These are phyloP conservation scores for Sebastes diploproa DNA, from an alignment of 2,797 vertebrate species.

Conservation along the genomic window DNA sequence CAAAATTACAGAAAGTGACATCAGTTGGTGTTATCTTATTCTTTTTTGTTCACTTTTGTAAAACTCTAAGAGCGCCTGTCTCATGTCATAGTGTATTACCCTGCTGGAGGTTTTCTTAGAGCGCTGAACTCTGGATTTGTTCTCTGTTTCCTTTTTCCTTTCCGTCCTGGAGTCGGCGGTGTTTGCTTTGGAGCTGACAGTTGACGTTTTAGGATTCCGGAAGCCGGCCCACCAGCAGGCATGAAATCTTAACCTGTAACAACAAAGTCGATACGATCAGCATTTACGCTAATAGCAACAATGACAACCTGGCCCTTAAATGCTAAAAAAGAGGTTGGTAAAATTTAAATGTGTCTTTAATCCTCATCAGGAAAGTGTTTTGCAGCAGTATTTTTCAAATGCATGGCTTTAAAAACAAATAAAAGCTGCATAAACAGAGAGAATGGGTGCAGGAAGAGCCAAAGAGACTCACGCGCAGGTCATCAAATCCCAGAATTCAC, in stretches of 20 bases:
- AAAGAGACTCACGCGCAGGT: slow-evolving; percentile 39
- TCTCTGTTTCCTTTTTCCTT: slow-evolving; percentile 64
- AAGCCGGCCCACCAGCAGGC: slow-evolving; percentile 71
- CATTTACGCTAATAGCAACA: slow-evolving; percentile 46
- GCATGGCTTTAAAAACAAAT: not conserved
- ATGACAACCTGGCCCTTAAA: slow-evolving; percentile 19
- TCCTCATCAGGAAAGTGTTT: slow-evolving; percentile 1
- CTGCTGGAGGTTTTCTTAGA: slow-evolving; percentile 59
- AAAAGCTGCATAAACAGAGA: not conserved
- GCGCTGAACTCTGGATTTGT: slow-evolving; percentile 70
- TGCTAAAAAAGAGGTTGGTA: slow-evolving; percentile 35
- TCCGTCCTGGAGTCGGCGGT: slow-evolving; percentile 57
- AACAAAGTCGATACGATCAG: slow-evolving; percentile 65
- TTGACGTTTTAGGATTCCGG: slow-evolving; percentile 70
- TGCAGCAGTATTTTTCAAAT: not conserved
- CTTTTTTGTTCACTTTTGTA: slow-evolving; percentile 49
- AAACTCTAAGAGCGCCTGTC: slow-evolving; percentile 63
- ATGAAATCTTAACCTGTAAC: slow-evolving; percentile 79
- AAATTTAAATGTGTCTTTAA: slow-evolving; percentile 38
- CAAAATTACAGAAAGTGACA: slow-evolving; percentile 85
- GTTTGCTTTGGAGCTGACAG: slow-evolving; percentile 79
- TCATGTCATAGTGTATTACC: slow-evolving; percentile 70
- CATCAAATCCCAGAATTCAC: slow-evolving; percentile 51
- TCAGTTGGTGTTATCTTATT: slow-evolving; percentile 57
- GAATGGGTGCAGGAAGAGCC: slow-evolving; percentile 6